Base-by-base conservation (phyloP, 2,113 vertebrate genomes). In the Camelus bactrianus region DNA sequence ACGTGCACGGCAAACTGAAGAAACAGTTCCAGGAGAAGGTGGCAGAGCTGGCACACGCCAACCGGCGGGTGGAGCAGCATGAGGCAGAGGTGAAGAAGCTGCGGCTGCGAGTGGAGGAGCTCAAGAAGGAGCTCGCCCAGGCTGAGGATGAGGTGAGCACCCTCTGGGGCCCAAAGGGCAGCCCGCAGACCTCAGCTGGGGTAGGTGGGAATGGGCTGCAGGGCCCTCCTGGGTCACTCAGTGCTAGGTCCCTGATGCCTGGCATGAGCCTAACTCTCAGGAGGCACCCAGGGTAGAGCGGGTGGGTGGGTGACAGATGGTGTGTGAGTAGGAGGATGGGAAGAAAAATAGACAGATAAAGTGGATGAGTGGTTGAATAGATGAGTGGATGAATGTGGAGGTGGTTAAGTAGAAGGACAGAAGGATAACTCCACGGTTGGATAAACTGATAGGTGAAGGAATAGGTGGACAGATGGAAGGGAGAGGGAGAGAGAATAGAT, bases 111-210 rank as follows among this genome's bases (percentile, higher is more conserved):
- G 99, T 99, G 85, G 99, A 99, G 94, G 99, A 99, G 95, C 99
- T 99, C 42, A 99, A 99, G 98, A 99, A 99, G 95, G 99, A 99
- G 98, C 98, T 99, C 96, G 99, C 99, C n/a, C 99, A 99, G 96
- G 99, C 99, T 0, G 99, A 99, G 98, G 99, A 99, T 0, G 99
- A 99, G 99, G 99, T 99, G 75, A 92, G 96, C 76, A 0, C 79
- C 81, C 1, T 0, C 13, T 0, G 35, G 20, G 60, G 26, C 48
- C 50, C 4, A 0, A 1, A 1, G 24, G 22, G 38, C 1, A 1
- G 72, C 19, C 82, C 13, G 9, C 26, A 20, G n/a, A 8, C 56
- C 26, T 15, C 0, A 0, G 16, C 35, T 3, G 1, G 1, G 42
- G 5, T 1, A 0, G 42, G n/a, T 79, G 50, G 13, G 52, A 24